phyloP scores from a whole-genome alignment of 2,888 invertebrate species.

The Apodemia mormo region DNA sequence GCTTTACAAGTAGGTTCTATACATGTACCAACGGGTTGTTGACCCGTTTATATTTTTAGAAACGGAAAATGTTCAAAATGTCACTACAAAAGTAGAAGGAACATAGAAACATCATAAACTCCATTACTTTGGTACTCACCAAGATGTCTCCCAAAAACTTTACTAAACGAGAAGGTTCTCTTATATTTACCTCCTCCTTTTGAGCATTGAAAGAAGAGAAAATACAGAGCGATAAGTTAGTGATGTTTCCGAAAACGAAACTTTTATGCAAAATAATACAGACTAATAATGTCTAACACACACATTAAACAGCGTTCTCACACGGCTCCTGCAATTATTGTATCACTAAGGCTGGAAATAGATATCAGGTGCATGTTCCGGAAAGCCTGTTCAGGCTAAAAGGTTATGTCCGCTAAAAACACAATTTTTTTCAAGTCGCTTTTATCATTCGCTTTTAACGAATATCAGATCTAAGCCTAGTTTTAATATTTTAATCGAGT shows the following conservation, averaged over 20 bases:
- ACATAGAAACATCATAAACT: conserved; percentile 67
- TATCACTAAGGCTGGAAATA: conserved; percentile 31
- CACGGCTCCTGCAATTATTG: conserved; percentile 54
- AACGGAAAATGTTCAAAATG: not conserved
- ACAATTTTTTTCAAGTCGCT: too few relatives aligned
- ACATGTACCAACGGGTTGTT: too few relatives aligned
- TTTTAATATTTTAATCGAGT: too few relatives aligned
- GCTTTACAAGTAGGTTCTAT: too few relatives aligned
- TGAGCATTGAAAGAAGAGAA: conserved; percentile 75
- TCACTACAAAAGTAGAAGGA: conserved; percentile 25
- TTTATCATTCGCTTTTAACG: too few relatives aligned
- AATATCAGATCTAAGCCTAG: too few relatives aligned
- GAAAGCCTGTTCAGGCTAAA: not conserved
- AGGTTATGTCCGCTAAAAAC: not conserved
- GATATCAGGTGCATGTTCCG: not conserved
- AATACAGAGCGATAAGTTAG: conserved; percentile 74
- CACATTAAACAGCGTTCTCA: conserved; percentile 51
- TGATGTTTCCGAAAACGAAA: conserved; percentile 60
- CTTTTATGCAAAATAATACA: conserved; percentile 41
- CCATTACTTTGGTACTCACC: conserved; percentile 62
- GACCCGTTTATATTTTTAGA: not conserved
- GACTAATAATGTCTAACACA: conserved; percentile 47
- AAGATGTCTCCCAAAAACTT: conserved; percentile 56
- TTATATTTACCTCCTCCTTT: conserved; percentile 79
- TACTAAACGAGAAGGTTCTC: conserved; percentile 60